Evolutionary conservation across 2,888 invertebrate genomes (phyloP), one percentile per base, ranked within the genome.

Genomic region (Celastrina argiolus): DNA sequence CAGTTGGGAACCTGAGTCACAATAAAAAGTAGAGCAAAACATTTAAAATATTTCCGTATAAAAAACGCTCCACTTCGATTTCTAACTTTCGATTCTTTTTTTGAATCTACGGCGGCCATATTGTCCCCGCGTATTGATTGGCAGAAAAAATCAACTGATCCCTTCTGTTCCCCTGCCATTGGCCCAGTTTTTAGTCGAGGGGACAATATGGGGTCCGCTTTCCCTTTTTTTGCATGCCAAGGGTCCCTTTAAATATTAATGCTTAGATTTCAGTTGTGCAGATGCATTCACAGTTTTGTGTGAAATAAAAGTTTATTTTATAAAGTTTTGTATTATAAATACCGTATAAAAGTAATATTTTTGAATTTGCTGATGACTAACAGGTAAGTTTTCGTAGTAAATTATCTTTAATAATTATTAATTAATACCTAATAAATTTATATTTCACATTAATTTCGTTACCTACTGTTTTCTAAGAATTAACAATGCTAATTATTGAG

Each of bases 181-280:
- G 90, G 90, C 88, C 89, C 86, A 89, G 79, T 88, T 90, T 86
- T 85, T 81, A 82, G 78, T 81, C 75, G 81, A 83, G 87, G 88
- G 87, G 81, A 81, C 78, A 84, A 82, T 83, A 84, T 83, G 76
- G 83, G 81, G 78, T 74, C 72, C 79, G 84, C 86, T 88, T 89
- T 86, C 86, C 88, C 79, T 78, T 79, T 84, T 88, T 86, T 86
- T 80, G 74, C 74, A 66, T 69, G 63, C 61, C 22, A 45, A 51
- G 70, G 69, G 76, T 73, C 81, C 84, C 79, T 83, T 82, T 80
- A 81, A 84, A 84, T 81, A 82, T 80, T 78, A 81, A 79, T 80
- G 79, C 78, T 75, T 78, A 75, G 75, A 76, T 75, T 79, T 73
- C 72, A 80, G 79, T 79, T 74, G 76, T 56, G 64, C 68, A 68